phyloP scores from a whole-genome alignment of 2,888 invertebrate genomes.

The Branchellion lobata region DNA sequence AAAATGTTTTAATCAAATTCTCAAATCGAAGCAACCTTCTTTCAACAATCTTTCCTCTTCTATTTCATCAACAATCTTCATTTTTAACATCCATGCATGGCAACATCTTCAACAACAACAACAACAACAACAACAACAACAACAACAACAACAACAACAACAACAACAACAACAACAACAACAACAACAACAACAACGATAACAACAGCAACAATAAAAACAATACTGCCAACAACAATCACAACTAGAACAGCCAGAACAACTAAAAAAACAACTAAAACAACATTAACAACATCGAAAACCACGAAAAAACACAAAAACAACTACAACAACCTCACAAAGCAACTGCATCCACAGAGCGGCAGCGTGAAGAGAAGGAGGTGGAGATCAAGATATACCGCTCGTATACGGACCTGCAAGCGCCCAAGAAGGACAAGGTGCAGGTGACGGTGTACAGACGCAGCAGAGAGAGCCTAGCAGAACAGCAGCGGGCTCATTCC shows the following conservation, averaged over 20 bases:
- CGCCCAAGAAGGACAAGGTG: neutral
- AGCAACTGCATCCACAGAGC: neutral
- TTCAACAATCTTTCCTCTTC: too few species aligned
- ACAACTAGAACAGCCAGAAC: too few species aligned
- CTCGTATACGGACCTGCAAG: conserved; percentile 37
- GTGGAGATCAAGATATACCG: conserved; percentile 39
- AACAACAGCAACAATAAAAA: neutral
- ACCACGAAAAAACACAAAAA: too few species aligned
- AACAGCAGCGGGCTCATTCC: conserved; percentile 36
- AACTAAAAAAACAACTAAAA: too few species aligned
- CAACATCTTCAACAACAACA: neutral
- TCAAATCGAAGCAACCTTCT: too few species aligned
- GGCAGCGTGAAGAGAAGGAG: neutral
- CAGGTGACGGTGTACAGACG: conserved; percentile 39
- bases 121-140: neutral
- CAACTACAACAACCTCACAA: too few species aligned
- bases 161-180: neutral
- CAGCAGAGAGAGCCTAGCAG: conserved; percentile 29
- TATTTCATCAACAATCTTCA: too few species aligned
- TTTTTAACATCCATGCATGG: too few species aligned
- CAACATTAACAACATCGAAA: too few species aligned
- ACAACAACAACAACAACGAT: neutral
- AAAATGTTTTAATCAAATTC: too few species aligned
- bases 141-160: neutral
- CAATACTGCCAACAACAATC: neutral